Evolutionary conservation across 2,888 invertebrate species (phyloP), one percentile per base, ranked within the genome.

Genomic region (Epistrophe eligans): DNA sequence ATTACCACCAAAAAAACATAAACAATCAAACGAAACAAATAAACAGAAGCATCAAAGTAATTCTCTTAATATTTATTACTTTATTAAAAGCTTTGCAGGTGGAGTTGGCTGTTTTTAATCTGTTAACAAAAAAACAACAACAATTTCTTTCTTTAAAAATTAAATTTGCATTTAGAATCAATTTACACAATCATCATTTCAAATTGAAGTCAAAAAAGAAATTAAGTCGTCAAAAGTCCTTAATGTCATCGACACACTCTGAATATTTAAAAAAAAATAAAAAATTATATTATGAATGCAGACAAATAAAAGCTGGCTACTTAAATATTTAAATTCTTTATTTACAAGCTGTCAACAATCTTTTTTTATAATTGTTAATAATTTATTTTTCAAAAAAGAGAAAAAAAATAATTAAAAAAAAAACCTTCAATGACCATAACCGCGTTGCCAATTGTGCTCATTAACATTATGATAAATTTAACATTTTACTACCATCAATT

Each of bases 331-430:
- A 62, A 84, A 79, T 79, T 71, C 45, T 64, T 76, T 74, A 76
- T 76, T 84, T 84, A 71, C 71, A 79, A 76, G 64, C 84, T 76
- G 79, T 84, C 74, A 79, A 64, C 74, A 76, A 76, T 58, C 71
- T 62, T 57, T 64, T n/a, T 38, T 62, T 62, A 57, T 43, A 74
- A 84, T 70, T 55, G 64, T 55, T n/a, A 70, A 64, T 55, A 48
- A 70, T 43, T 55, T 48, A 19, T 57, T 10, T 74, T 38, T 40
- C 7, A 13, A 10, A 40, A n/a, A 2, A 19, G 35, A 52, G 45
- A 72, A 17, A 48, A 64, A 62, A 64, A 32, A 60, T 55, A 70
- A 40, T 48, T 74, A 50, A 15, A 15, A 32, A 5, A 66, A 35
- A 48, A 32, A 35, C 66, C n/a, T 38, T n/a, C 38, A 70, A n/a